Evolutionary conservation across 37 sponge, comb jelly and placozoan genomes (phyloP), one percentile per base, ranked within the genome.

Genomic region (Petrosia ficiformis): DNA sequence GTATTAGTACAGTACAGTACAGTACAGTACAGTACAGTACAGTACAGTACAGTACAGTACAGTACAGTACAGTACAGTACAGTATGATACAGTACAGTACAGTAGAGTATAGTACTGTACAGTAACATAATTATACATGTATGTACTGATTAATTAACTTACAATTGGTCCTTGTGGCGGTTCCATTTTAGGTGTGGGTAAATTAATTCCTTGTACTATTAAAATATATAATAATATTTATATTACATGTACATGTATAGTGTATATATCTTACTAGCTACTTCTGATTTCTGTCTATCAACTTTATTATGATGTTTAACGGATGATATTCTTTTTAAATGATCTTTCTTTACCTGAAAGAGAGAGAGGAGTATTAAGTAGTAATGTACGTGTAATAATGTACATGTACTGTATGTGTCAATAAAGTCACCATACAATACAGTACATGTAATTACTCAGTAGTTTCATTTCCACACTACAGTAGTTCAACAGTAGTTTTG

Each of bases 291-390:
- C 44, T 77, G 73, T 42, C 66, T 76, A 28, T 71, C 59, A 35
- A 87, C 76, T n/a, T 32, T 72, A 28, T 42, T 67, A 59, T 81
- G 77, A 33, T 87, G 75, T 68, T 87, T 87, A 8, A 79, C 80
- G 22, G 87, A 87, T 28, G 87, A 64, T 34, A 87, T 72, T 57
- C 87, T 58, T 44, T 71, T 76, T 70, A 87, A 71, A 2, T 38
- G 31, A 32, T 38, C 42, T 19, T 70, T 68, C 75, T 73, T 69
- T 65, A 65, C 34, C 63, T 76, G 64, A 29, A 24, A 26, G 34
- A 39, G 67, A 6, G 2, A 16, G 54, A 19, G 54, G 54, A 14
- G 54, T n/a, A n/a, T n/a, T n/a, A n/a, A n/a, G n/a, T n/a, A n/a
- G n/a, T n/a, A n/a, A n/a, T n/a, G n/a, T n/a, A n/a, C n/a, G n/a